Conservation (phyloP, 2,888 invertebrate species). For the Patella pellucida region DNA sequence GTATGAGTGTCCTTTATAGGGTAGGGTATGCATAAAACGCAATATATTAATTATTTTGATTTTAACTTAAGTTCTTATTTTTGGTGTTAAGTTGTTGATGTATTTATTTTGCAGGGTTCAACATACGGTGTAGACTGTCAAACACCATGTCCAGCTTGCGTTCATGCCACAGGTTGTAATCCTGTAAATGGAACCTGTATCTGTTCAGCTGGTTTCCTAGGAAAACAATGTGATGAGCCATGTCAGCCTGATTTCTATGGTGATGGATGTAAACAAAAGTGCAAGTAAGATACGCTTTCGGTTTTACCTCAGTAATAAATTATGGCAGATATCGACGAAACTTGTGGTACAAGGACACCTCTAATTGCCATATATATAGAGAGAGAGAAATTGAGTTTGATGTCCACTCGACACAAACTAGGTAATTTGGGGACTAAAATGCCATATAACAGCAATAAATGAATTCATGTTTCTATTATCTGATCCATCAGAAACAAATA, state of each 20-base stretch:
- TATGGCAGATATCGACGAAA: not conserved
- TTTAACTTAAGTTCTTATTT: too few relatives aligned
- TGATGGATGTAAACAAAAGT: conserved; percentile 47
- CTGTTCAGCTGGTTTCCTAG: conserved; percentile 52
- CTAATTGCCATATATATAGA: too few relatives aligned
- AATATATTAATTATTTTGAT: too few relatives aligned
- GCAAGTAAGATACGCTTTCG: conserved; percentile 36
- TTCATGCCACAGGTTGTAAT: conserved; percentile 41
- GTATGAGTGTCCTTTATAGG: too few relatives aligned
- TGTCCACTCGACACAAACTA: too few relatives aligned
- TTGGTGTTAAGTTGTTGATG: too few relatives aligned
- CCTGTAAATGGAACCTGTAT: conserved; percentile 41
- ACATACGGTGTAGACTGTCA: conserved; percentile 56
- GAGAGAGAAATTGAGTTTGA: too few relatives aligned
- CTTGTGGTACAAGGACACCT: not conserved
- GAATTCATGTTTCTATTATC: too few relatives aligned
- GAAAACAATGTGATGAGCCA: conserved; percentile 48
- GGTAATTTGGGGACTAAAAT: too few relatives aligned
- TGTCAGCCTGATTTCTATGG: conserved; percentile 54
- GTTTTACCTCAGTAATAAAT: not conserved
- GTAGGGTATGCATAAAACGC: too few relatives aligned
- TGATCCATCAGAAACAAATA: too few relatives aligned
- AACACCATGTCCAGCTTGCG: conserved; percentile 46
- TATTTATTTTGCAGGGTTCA: conserved; percentile 30
- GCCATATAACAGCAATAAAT: too few relatives aligned